Base-by-base conservation (phyloP, 2,888 invertebrate species). In the Netelia virgata region DNA sequence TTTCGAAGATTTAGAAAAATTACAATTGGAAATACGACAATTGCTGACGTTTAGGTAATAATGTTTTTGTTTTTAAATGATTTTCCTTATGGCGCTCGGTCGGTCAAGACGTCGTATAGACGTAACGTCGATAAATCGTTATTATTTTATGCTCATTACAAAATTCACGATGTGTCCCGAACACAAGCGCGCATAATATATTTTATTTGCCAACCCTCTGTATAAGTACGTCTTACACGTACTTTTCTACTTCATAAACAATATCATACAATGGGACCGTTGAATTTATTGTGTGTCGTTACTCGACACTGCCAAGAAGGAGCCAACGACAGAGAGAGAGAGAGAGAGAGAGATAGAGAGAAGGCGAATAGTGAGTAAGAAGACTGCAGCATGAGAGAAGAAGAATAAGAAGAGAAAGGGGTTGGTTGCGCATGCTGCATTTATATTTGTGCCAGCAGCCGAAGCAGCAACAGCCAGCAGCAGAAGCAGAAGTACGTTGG, bases 231-330 rank as follows among this genome's bases (percentile, higher is more conserved):
- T 47, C 64, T 64, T 1, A 14, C 50, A 28, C 36, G 68, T 55
- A 63, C 64, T 79, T 57, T 70, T 61, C 59, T 36, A 73, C 61
- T 72, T 63, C 76, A 55, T 72, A 80, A 84, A 84, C 72, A 72
- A 84, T 84, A 80, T 76, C 68, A 18, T 68, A 84, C 80, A 84
- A 80, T 80, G 68, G 76, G n/a, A n/a, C n/a, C 23, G 53, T 28
- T 53, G 64, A 80, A 84, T 76, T 79, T 80, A 83, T 80, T 41
- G 80, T 68, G 36, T 76, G 70, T 80, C 72, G 83, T 80, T 80
- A 68, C 76, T 76, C 53, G 80, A 73, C 77, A 69, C 61, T 72
- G 82, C 68, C 59, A 73, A 23, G 63, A 73, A 73, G 53, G 20
- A 18, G 50, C 36, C 41, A 69, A 53, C 20, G 55, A 69, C 53